Base-by-base conservation (phyloP, 2,888 invertebrate genomes). In the Parnassius smintheus region DNA sequence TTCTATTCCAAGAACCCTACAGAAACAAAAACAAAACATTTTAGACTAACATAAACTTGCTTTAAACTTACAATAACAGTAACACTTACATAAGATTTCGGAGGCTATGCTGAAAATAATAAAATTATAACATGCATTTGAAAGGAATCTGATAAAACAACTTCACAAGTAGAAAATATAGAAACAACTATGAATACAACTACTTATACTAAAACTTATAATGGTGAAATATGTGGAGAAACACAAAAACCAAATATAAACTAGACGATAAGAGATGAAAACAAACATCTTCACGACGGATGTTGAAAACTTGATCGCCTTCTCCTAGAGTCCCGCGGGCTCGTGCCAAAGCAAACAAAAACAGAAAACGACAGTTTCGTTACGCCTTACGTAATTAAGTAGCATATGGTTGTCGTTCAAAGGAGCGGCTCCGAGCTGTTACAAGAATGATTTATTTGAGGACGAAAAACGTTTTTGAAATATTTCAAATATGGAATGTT, bases 321-420 rank as follows among this genome's bases (percentile, higher is more conserved):
- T 35, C 65, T 60, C 67, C 49, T 49, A 49, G 58, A 65, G 45
- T 42, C 55, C 56, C 58, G 44, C 58, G 54, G 69, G 68, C 72
- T 73, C 72, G 74, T 75, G 77, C 76, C 75, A 77, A 76, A 70
- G 70, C 72, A 80, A 79, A 79, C 75, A 76, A 71, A 72, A 70
- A 75, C 74, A 73, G 70, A 70, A 75, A 71, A 69, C 61, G 66
- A 68, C 70, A 68, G 67, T 68, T 72, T 66, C 66, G 68, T 75
- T 68, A 68, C 71, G 72, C 68, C 65, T 76, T 75, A 71, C 72
- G 72, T 75, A 75, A 76, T 73, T 76, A 71, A 72, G 72, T 63
- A 66, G 72, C 74, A 70, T 76, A 73, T 76, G 74, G 74, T 72
- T 66, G 70, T 62, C 70, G 65, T 71, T 59, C 61, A 58, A 62